Conservation (phyloP, 2,888 invertebrate species). For the Plagodis dolabraria region DNA sequence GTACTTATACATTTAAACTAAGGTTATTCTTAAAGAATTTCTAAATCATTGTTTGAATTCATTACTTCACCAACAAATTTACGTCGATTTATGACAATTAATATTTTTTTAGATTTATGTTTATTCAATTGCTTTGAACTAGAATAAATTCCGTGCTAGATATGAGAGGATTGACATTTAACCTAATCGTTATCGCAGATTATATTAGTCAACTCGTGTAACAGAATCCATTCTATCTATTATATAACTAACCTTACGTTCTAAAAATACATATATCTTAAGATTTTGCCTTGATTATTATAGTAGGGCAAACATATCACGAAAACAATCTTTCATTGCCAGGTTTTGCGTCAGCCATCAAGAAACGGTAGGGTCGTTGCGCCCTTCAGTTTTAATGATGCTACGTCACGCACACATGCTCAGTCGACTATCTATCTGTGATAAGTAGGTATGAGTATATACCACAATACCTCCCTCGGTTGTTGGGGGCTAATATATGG, state of each 20-base stretch:
- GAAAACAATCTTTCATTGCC: slow-evolving; percentile 28
- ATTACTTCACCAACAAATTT: too few species aligned
- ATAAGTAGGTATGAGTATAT: neutral
- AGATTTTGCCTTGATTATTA: neutral
- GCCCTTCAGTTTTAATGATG: slow-evolving; percentile 57
- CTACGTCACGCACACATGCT: slow-evolving; percentile 51
- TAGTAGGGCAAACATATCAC: slow-evolving; percentile 3
- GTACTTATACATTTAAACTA: too few species aligned
- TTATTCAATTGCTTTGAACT: too few species aligned
- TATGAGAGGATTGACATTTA: too few species aligned
- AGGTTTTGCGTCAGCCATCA: slow-evolving; percentile 54
- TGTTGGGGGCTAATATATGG: slow-evolving; percentile 27
- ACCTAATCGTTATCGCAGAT: too few species aligned
- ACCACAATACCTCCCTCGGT: slow-evolving; percentile 20
- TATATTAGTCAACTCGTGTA: too few species aligned
- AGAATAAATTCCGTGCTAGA: too few species aligned
- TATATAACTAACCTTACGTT: neutral
- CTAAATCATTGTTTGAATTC: too few species aligned
- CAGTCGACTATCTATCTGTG: neutral
- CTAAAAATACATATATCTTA: slow-evolving; percentile 5
- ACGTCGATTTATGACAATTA: too few species aligned
- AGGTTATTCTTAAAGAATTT: too few species aligned
- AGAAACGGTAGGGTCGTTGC: slow-evolving; percentile 44
- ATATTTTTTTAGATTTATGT: too few species aligned
- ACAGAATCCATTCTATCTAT: too few species aligned